These are phyloP conservation scores for Maniola jurtina DNA, from an alignment of 1,140 invertebrate genomes.

Conservation along the genomic window DNA sequence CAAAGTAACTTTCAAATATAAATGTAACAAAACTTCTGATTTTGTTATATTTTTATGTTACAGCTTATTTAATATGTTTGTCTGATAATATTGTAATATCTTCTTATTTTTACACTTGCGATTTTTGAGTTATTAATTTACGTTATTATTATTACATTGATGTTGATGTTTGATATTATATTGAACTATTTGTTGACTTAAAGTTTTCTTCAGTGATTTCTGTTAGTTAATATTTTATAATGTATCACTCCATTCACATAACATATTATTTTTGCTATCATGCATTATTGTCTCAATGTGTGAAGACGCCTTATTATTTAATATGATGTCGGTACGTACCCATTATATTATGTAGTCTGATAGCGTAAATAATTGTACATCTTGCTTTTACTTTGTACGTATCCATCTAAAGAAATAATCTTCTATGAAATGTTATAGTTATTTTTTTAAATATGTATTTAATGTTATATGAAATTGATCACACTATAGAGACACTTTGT, in stretches of 20 bases:
- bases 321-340: slow-evolving; percentile 9
- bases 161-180: too few relatives aligned
- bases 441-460: not conserved
- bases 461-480: not conserved
- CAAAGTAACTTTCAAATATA: not conserved
- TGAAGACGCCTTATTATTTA: slow-evolving; percentile 6
- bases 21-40: not conserved
- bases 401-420: slow-evolving; percentile 10
- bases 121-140: too few relatives aligned
- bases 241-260: not conserved
- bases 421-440: not conserved
- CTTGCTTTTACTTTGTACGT: slow-evolving; percentile 20
- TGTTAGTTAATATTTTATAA: too few relatives aligned
- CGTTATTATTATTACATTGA: too few relatives aligned
- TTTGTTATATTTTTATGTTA: not conserved
- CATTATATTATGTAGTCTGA: slow-evolving; percentile 12
- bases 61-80: too few relatives aligned
- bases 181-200: too few relatives aligned
- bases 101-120: too few relatives aligned
- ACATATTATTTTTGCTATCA: not conserved
- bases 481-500: not conserved
- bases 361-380: slow-evolving; percentile 32
- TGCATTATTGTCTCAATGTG: slow-evolving; percentile 1
- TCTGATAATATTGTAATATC: too few relatives aligned
- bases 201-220: too few relatives aligned